These are phyloP conservation scores for Coreoperca whiteheadi DNA, from an alignment of 2,113 vertebrate genomes.

Conservation along the genomic window DNA sequence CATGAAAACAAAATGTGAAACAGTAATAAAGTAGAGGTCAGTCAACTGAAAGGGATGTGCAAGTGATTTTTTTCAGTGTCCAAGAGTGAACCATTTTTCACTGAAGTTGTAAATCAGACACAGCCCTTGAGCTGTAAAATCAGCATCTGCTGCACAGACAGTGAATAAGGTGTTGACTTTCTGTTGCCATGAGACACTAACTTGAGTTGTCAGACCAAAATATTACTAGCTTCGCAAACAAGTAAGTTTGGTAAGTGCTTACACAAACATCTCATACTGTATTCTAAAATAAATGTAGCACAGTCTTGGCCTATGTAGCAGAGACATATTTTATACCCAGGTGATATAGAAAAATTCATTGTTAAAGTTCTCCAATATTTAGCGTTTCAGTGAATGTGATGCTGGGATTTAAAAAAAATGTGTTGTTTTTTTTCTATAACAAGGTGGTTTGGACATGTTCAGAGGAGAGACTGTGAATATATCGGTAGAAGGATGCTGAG, in stretches of 20 bases:
- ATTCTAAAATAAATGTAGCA: not conserved
- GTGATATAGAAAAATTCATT: not conserved
- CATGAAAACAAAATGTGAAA: not conserved
- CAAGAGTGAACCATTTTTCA: not conserved
- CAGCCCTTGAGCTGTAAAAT: not conserved
- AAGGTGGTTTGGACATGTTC: too few relatives aligned
- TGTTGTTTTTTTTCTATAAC: not conserved
- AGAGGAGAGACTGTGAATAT: too few relatives aligned
- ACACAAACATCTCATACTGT: too few relatives aligned
- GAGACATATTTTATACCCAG: not conserved
- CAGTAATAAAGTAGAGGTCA: not conserved
- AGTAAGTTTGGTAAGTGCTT: not conserved
- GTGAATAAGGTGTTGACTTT: not conserved
- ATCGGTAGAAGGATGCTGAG: too few relatives aligned
- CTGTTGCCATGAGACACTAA: not conserved
- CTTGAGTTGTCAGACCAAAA: not conserved
- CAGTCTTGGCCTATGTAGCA: not conserved
- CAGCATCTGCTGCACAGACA: not conserved
- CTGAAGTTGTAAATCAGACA: not conserved
- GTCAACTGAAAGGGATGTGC: slow-evolving; percentile 3
- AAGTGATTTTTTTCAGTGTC: not conserved
- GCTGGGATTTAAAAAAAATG: not conserved
- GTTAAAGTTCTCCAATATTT: not conserved
- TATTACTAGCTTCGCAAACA: not conserved
- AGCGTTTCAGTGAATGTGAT: not conserved